These are phyloP conservation scores for Oscheius sp. DNA, from an alignment of 2,888 invertebrate genomes.

Conservation along the genomic window DNA sequence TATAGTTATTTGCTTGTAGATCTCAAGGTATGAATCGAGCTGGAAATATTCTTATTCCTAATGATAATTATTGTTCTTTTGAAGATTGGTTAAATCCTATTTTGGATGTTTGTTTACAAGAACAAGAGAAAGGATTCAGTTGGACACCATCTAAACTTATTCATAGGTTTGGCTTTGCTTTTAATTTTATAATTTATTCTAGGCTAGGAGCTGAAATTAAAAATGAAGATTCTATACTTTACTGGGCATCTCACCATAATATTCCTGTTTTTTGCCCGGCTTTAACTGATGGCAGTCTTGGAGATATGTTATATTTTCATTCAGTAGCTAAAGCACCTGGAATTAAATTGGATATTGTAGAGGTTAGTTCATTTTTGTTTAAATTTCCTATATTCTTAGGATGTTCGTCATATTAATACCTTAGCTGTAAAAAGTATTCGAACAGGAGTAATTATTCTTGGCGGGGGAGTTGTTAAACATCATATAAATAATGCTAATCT, in stretches of 20 bases:
- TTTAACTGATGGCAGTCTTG: slow-evolving; percentile 89
- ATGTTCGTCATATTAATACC: slow-evolving; percentile 85
- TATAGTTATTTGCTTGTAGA: slow-evolving; percentile 31
- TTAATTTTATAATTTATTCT: not conserved
- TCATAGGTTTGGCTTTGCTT: slow-evolving; percentile 72
- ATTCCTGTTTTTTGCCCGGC: slow-evolving; percentile 98
- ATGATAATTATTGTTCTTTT: slow-evolving; percentile 96
- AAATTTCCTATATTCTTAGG: slow-evolving; percentile 48
- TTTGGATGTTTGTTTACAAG: slow-evolving; percentile 87
- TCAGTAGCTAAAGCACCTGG: slow-evolving; percentile 89
- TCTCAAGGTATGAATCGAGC: slow-evolving; percentile 86
- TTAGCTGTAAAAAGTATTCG: slow-evolving; percentile 92
- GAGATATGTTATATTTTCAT: slow-evolving; percentile 99
- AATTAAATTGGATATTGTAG: slow-evolving; percentile 89
- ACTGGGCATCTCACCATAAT: slow-evolving; percentile 79
- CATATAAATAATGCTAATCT: slow-evolving; percentile 99
- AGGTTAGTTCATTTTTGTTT: slow-evolving; percentile 76
- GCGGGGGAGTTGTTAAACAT: slow-evolving; percentile 85
- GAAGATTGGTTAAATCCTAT: slow-evolving; percentile 97
- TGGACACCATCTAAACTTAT: slow-evolving; percentile 95
- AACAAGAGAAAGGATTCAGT: slow-evolving; percentile 79
- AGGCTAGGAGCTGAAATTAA: slow-evolving; percentile 89
- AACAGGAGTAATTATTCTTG: slow-evolving; percentile 90
- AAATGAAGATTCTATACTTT: slow-evolving; percentile 85
- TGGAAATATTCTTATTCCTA: slow-evolving; percentile 94